Percentiles rank a stretch among this genome's conserved stretches.
phyloP scores from a whole-genome alignment of 2,888 invertebrate genomes.

The Tetrapedia diversipes region DNA sequence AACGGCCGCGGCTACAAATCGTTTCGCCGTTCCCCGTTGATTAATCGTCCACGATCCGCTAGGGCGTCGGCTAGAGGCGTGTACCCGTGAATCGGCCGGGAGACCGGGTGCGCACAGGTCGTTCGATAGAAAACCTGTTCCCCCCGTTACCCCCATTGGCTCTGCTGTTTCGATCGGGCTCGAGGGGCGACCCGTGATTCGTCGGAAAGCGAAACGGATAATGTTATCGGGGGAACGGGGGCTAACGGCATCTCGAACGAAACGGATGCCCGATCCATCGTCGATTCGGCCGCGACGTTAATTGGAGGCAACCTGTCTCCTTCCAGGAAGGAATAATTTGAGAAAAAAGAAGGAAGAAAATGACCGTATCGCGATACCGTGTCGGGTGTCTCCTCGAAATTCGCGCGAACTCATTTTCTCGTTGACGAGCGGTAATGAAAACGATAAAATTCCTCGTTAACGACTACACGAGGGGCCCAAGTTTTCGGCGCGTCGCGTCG shows the following conservation, averaged over 20 bases:
- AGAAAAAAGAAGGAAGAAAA: too few species aligned
- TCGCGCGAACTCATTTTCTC: neutral
- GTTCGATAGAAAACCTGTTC: slow-evolving; percentile 65
- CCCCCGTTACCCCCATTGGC: too few species aligned
- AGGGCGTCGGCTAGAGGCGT: slow-evolving; percentile 63
- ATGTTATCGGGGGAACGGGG: slow-evolving; percentile 47
- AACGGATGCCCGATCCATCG: slow-evolving; percentile 58
- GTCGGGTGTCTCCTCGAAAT: neutral
- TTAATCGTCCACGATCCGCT: slow-evolving; percentile 59
- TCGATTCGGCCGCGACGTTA: slow-evolving; percentile 79
- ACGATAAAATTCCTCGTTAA: neutral
- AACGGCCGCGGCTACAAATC: slow-evolving; percentile 35
- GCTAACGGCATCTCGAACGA: slow-evolving; percentile 19
- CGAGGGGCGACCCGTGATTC: slow-evolving; percentile 41
- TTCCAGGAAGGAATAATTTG: neutral
- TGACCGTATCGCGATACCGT: neutral
- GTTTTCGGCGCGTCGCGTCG: neutral
- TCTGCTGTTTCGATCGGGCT: too few species aligned
- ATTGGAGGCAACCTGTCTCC: slow-evolving; percentile 72
- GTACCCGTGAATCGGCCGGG: slow-evolving; percentile 42
- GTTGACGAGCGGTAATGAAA: neutral
- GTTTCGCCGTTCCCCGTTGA: slow-evolving; percentile 40
- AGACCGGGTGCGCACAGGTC: slow-evolving; percentile 49
- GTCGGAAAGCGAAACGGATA: slow-evolving; percentile 35
- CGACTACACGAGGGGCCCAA: neutral